These are phyloP conservation scores for Papilio polytes DNA, from an alignment of 1,140 invertebrate genomes.

Conservation along the genomic window DNA sequence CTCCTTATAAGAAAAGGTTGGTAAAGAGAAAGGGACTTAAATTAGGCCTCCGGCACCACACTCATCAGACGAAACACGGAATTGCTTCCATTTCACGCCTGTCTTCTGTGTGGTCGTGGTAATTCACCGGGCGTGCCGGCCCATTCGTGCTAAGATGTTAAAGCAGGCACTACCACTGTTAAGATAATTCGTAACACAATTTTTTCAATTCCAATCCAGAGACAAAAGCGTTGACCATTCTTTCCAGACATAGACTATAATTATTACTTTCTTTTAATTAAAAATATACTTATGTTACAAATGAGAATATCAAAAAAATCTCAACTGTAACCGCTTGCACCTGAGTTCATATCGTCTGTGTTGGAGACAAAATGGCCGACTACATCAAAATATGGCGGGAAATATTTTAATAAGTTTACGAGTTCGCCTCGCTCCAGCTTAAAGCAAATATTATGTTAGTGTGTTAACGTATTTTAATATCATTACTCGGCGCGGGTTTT, in stretches of 20 bases:
- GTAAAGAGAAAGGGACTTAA: no score
- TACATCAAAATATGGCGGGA: constrained; percentile 79
- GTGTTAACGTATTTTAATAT: constrained; percentile 79
- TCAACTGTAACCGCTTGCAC: constrained; percentile 53
- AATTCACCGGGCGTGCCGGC: no score
- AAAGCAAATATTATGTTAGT: constrained; percentile 81
- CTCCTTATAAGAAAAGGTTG: no score
- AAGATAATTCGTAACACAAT: no score
- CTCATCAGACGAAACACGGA: no score
- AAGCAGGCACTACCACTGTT: no score
- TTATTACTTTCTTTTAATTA: not conserved
- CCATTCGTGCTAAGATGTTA: no score
- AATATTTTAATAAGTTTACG: constrained; percentile 83
- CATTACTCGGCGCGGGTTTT: constrained; percentile 77
- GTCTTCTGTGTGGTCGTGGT: no score
- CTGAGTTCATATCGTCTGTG: constrained; percentile 54
- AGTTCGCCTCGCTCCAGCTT: constrained; percentile 59
- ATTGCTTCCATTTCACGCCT: no score
- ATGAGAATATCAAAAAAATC: constrained; percentile 43
- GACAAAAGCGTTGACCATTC: not conserved
- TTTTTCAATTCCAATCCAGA: no score
- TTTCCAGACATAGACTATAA: not conserved
- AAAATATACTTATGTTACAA: not conserved
- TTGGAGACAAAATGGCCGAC: constrained; percentile 71
- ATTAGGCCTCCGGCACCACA: no score